phyloP scores from a whole-genome alignment of 2,797 vertebrate species.

The Tapera naevia region DNA sequence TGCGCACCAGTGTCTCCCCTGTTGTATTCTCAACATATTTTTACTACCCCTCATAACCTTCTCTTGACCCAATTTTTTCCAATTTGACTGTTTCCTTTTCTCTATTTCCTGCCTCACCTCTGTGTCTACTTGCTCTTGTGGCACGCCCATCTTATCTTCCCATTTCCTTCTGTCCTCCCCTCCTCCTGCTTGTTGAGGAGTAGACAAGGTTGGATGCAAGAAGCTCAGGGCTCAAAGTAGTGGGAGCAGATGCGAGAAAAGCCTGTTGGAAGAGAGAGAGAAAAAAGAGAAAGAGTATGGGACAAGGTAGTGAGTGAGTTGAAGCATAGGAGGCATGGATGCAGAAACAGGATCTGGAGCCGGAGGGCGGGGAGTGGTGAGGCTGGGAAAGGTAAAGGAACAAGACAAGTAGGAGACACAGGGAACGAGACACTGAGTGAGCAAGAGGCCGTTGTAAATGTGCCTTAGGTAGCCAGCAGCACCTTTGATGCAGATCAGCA shows the following conservation, averaged over 20 bases:
- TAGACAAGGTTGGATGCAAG: background rate
- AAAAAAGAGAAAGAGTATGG: background rate
- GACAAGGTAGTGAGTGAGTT: background rate
- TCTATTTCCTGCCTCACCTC: background rate
- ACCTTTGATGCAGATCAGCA: background rate
- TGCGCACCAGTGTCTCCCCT: background rate
- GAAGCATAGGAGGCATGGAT: background rate
- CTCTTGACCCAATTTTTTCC: background rate
- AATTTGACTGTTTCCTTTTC: background rate
- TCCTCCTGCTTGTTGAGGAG: background rate
- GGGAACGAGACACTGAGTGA: background rate
- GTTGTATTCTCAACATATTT: background rate
- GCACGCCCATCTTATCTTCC: background rate
- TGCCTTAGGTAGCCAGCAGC: background rate
- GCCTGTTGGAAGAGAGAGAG: background rate
- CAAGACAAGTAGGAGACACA: fast-evolving
- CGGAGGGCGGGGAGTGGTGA: background rate
- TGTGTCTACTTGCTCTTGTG: background rate
- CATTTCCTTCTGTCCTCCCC: fast-evolving
- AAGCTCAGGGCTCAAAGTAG: background rate
- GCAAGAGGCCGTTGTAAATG: background rate
- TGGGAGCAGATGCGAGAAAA: background rate
- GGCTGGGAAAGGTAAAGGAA: background rate
- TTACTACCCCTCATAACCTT: background rate
- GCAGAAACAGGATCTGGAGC: background rate